These are phyloP conservation scores for Alethe diademata DNA, from an alignment of 2,113 vertebrate species.

Conservation along the genomic window DNA sequence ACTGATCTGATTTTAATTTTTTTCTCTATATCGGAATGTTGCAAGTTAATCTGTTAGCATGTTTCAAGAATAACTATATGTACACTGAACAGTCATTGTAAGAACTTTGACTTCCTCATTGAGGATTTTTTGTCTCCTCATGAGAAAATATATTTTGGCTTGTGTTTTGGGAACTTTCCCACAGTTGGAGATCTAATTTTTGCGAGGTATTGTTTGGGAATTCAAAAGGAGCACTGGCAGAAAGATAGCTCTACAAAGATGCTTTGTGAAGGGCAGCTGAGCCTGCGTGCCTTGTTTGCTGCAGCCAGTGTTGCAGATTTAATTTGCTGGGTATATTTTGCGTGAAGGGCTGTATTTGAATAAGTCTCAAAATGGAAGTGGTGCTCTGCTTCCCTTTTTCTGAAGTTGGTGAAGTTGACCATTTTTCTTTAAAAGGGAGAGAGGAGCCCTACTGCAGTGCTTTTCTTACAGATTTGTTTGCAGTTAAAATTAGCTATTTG, in stretches of 20 bases:
- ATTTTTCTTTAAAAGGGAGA: not conserved
- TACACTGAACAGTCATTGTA: not conserved
- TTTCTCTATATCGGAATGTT: not conserved
- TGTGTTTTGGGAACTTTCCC: slow-evolving; percentile 65
- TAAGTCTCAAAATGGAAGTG: not conserved
- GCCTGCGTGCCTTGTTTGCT: not conserved
- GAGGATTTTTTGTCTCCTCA: slow-evolving; percentile 32
- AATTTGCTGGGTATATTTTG: slow-evolving; percentile 53
- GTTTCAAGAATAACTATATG: not conserved
- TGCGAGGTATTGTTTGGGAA: slow-evolving; percentile 58
- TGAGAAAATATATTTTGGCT: slow-evolving; percentile 59
- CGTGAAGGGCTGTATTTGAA: not conserved
- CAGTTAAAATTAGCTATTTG: slow-evolving; percentile 26
- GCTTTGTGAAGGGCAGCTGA: slow-evolving; percentile 59
- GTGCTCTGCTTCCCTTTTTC: not conserved
- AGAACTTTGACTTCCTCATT: slow-evolving; percentile 21
- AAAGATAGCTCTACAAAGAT: slow-evolving; percentile 65
- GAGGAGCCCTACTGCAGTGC: not conserved
- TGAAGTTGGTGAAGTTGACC: not conserved
- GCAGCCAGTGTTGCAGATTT: slow-evolving; percentile 49
- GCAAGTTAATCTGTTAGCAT: not conserved
- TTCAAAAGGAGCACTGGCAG: slow-evolving; percentile 60
- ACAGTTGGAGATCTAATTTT: slow-evolving; percentile 64
- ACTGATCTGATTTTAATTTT: not conserved
- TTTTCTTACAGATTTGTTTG: slow-evolving; percentile 9